Conservation (phyloP, 1,140 invertebrate species). For the Drosophila athabasca region DNA sequence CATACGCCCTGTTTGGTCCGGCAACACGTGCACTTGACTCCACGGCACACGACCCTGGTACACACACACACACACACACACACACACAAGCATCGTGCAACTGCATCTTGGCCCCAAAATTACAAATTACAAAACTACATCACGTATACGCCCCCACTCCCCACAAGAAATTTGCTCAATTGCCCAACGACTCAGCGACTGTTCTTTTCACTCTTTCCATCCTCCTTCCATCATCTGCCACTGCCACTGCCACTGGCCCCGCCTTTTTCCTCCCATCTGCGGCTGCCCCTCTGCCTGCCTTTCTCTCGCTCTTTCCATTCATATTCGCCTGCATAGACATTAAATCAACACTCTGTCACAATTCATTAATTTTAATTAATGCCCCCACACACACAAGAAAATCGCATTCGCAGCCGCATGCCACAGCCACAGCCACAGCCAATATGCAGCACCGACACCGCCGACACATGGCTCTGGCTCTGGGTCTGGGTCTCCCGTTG, state of each 20-base stretch:
- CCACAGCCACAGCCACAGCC: too few relatives aligned
- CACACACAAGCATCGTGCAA: neutral
- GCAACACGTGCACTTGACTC: slow-evolving; percentile 62
- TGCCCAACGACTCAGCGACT: too few relatives aligned
- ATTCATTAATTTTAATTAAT: slow-evolving; percentile 81
- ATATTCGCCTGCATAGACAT: slow-evolving; percentile 22
- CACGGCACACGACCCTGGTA: too few relatives aligned
- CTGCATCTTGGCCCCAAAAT: slow-evolving; percentile 45
- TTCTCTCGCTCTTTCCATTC: neutral
- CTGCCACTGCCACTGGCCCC: too few relatives aligned
- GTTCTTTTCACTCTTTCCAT: too few relatives aligned
- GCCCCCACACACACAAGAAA: slow-evolving; percentile 5
- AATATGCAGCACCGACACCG: too few relatives aligned
- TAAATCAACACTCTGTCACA: slow-evolving; percentile 71
- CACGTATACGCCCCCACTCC: slow-evolving; percentile 30
- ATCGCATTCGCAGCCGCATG: neutral
- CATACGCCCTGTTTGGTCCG: slow-evolving; percentile 41
- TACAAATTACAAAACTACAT: slow-evolving; percentile 39
- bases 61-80: neutral
- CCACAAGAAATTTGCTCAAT: neutral
- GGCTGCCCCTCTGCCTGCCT: too few relatives aligned
- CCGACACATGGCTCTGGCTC: too few relatives aligned
- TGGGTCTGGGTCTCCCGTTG: too few relatives aligned
- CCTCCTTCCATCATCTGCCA: too few relatives aligned
- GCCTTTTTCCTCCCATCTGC: too few relatives aligned